These are phyloP conservation scores for Archips xylosteana DNA, from an alignment of 2,888 invertebrate genomes.

Conservation along the genomic window DNA sequence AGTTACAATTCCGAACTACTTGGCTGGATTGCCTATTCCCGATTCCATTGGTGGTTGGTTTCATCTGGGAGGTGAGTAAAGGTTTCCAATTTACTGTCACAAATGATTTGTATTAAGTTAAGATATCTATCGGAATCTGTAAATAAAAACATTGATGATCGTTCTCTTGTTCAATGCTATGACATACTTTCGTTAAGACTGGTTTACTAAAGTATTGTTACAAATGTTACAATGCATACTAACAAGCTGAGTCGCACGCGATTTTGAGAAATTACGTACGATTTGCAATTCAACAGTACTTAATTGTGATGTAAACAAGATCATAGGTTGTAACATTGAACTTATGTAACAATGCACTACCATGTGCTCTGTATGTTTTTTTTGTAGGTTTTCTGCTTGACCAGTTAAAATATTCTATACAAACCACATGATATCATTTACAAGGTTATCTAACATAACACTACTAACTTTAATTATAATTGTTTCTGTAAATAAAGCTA, in stretches of 20 bases:
- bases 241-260: background rate
- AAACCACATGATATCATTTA: background rate
- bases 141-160: conserved; percentile 5
- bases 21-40: conserved; percentile 93
- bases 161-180: conserved; percentile 44
- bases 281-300: background rate
- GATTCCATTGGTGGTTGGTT: conserved; percentile 94
- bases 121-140: background rate
- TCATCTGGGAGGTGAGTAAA: conserved; percentile 89
- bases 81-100: background rate
- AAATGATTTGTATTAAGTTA: background rate
- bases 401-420: too few relatives aligned
- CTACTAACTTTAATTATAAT: too few relatives aligned
- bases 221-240: background rate
- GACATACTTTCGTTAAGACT: conserved; percentile 49
- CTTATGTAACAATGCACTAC: background rate
- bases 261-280: background rate
- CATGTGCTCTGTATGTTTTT: background rate
- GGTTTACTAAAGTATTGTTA: background rate
- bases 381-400: background rate
- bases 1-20: conserved; percentile 93
- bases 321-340: too few relatives aligned
- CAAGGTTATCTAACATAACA: too few relatives aligned
- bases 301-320: background rate
- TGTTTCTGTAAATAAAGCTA: too few relatives aligned